Conservation (phyloP, 2,888 invertebrate species). For the Linyphia triangularis region DNA sequence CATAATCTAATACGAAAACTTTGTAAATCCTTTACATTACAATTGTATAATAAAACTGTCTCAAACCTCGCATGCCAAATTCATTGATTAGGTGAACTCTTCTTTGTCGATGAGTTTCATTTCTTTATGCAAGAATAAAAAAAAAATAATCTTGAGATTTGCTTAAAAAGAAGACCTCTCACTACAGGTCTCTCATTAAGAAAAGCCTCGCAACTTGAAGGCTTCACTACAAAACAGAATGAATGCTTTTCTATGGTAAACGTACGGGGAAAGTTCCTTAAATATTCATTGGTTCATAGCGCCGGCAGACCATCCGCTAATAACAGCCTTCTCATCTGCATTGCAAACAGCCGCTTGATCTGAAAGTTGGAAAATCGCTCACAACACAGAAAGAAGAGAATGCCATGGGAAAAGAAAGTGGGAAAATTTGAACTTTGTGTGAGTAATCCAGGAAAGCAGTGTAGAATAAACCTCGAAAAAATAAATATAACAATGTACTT, state of each 20-base stretch:
- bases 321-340: slow-evolving; percentile 70
- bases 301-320: slow-evolving; percentile 59
- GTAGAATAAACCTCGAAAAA: slow-evolving; percentile 11
- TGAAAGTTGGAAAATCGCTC: slow-evolving; percentile 44
- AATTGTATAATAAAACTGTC: no score
- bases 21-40: no score
- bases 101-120: neutral
- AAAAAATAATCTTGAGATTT: neutral
- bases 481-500: slow-evolving; percentile 8
- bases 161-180: slow-evolving; percentile 8
- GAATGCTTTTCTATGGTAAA: slow-evolving; percentile 61
- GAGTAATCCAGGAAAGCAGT: slow-evolving; percentile 33
- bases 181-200: slow-evolving; percentile 60
- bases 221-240: slow-evolving; percentile 34
- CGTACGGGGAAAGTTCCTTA: slow-evolving; percentile 61
- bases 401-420: neutral
- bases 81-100: neutral
- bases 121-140: neutral
- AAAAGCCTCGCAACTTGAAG: slow-evolving; percentile 17
- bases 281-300: slow-evolving; percentile 73
- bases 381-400: slow-evolving; percentile 11
- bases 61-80: neutral
- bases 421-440: neutral
- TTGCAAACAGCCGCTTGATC: slow-evolving; percentile 61
- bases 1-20: no score